Evolutionary conservation across 2,113 vertebrate genomes (phyloP).

Genomic region (Salminus brasiliensis): DNA sequence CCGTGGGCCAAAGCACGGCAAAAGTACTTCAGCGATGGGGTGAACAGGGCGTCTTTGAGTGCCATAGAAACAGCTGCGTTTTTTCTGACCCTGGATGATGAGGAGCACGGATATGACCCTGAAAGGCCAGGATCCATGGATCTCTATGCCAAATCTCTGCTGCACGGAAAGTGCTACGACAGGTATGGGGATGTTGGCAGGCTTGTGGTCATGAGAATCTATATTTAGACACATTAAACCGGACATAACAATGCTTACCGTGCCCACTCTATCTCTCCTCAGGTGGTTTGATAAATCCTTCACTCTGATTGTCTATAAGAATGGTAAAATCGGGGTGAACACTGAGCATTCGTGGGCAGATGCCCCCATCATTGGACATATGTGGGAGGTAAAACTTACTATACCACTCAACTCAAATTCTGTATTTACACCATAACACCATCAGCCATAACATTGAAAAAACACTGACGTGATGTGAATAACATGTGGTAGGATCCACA

Average conservation of each 20-base stretch:
- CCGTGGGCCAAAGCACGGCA: constrained; percentile 87
- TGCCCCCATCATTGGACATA: constrained; percentile 86
- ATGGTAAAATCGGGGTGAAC: constrained; percentile 87
- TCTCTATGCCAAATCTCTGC: constrained; percentile 87
- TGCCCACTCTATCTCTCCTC: constrained; percentile 19
- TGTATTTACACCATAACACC: no score
- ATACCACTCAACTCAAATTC: no score
- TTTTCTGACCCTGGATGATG: constrained; percentile 87
- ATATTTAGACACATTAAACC: constrained; percentile 16
- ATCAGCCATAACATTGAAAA: no score
- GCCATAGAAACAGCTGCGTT: constrained; percentile 87
- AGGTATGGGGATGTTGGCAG: constrained; percentile 70
- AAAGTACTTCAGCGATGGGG: constrained; percentile 81
- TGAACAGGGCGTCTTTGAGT: constrained; percentile 83
- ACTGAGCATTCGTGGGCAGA: constrained; percentile 90
- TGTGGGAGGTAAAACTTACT: constrained; percentile 85
- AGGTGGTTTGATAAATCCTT: constrained; percentile 97
- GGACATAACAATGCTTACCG: neutral
- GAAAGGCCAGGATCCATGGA: constrained; percentile 77
- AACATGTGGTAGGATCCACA: no score
- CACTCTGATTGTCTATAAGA: constrained; percentile 83
- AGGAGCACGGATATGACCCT: constrained; percentile 75
- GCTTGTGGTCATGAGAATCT: no score
- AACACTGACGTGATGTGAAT: no score
- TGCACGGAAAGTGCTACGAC: constrained; percentile 90